A percentile compares a stretch with the other conserved stretches of the same genome.
phyloP scores from a whole-genome alignment of 2,797 vertebrate species.

The Chaunax sp. region DNA sequence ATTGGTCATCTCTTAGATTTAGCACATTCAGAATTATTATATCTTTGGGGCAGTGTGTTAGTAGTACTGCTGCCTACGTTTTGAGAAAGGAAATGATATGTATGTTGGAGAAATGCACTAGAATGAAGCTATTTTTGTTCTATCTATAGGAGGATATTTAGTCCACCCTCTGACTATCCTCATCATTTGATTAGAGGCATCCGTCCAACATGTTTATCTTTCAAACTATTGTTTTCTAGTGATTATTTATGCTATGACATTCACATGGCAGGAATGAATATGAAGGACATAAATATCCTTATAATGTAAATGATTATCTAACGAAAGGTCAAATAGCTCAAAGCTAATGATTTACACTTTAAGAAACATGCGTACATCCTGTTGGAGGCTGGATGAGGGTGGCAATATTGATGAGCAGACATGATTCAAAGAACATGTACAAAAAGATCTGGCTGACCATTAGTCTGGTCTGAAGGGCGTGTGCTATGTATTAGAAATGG shows the following conservation, averaged over 20 bases:
- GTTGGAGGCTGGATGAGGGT: background rate
- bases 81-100: constrained; percentile 47
- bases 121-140: constrained; percentile 56
- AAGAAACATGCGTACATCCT: constrained; percentile 10
- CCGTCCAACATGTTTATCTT: constrained; percentile 63
- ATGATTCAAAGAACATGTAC: background rate
- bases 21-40: background rate
- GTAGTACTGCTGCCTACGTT: too few relatives aligned
- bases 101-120: constrained; percentile 27
- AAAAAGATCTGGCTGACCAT: background rate
- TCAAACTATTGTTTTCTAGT: constrained; percentile 64
- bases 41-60: constrained; percentile 2
- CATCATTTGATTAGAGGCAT: constrained; percentile 27
- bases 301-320: constrained; percentile 18
- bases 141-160: constrained; percentile 79
- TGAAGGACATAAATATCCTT: constrained; percentile 33
- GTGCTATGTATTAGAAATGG: background rate
- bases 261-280: constrained; percentile 33
- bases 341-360: constrained; percentile 27
- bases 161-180: constrained; percentile 43
- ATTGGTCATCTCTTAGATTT: background rate
- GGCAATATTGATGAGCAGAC: background rate
- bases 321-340: constrained; percentile 45
- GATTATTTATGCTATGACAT: constrained; percentile 37
- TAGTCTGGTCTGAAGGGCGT: background rate